Evolutionary conservation across 1,140 invertebrate species (phyloP), one percentile per base, ranked within the genome.

Genomic region (Scaptomyza montana): DNA sequence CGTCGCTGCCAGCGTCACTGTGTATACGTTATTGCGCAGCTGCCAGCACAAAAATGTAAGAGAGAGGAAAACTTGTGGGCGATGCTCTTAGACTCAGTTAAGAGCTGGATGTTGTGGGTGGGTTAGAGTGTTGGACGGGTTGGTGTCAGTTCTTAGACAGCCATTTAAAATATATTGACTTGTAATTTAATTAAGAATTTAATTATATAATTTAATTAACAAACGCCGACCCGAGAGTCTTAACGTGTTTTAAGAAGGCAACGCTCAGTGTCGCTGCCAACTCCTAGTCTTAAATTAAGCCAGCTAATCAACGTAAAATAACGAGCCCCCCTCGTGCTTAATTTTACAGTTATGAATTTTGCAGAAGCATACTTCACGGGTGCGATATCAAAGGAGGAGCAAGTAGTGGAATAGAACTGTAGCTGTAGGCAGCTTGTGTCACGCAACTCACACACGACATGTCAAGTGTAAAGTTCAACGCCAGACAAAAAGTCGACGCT

Each of bases 161-260:
- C 28, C 49, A 71, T 67, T 49, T 66, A 66, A 74, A 49, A 69
- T 49, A 77, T 74, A 66, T 53, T 64, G 41, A 36, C 41, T 55
- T 43, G 59, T 81, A 81, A 81, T 81, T 78, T 55, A 77, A 81
- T 81, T 78, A 81, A 64, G 39, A 63, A 50, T 64, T 81, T 56
- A 57, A 71, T 66, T 75, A 63, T 70, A 19, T 81, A 75, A 81
- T 81, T 64, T 9, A 74, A 81, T 81, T 78, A 81, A 70, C 43
- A 51, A 33, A 76, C 55, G 33, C 25, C 55, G 4, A 49, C 10
- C 19, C 55, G 12, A 49, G 16, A 30, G 53, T 46, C 45, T 66
- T 76, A 25, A 53, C 50, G 3, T 51, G 50, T 57, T 16, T 46
- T 60, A 9, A 36, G 16, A n/a, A 46, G 13, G 25, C 13, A 28